Percentiles rank a stretch among this genome's conserved stretches.
Evolutionary conservation across 2,113 vertebrate genomes (phyloP).

Genomic region (Genyomyrus donnyi): DNA sequence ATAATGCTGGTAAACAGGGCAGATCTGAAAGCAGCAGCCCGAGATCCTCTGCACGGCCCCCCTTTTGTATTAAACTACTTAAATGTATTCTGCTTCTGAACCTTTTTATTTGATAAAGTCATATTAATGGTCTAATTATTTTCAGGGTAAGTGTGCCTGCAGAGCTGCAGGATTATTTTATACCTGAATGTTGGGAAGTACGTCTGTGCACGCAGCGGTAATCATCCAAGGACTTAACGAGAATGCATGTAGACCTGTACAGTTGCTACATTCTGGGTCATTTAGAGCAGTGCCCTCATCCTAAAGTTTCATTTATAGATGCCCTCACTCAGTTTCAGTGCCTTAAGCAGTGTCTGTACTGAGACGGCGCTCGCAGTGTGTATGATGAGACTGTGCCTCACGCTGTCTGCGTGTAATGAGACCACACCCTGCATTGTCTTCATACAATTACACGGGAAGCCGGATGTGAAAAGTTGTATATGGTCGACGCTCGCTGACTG

Average conservation of each 20-base stretch:
- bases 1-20: not conserved
- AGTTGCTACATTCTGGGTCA: not conserved
- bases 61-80: not conserved
- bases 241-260: not conserved
- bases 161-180: not conserved
- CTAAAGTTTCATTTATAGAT: not conserved
- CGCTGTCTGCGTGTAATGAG: constrained; percentile 17
- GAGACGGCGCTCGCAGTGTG: not conserved
- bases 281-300: not conserved
- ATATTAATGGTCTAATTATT: not conserved
- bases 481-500: constrained; percentile 13
- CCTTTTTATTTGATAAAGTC: not conserved
- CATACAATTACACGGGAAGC: not conserved
- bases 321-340: not conserved
- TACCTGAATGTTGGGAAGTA: not conserved
- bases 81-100: not conserved
- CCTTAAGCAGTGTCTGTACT: not conserved
- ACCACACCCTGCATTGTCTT: constrained; percentile 23
- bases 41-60: not conserved
- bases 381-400: constrained; percentile 18
- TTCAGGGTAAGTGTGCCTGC: not conserved
- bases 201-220: not conserved
- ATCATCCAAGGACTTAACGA: not conserved
- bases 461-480: not conserved
- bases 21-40: not conserved